Base-by-base conservation (phyloP, 2,888 invertebrate species). In the Aphodius sticticus region DNA sequence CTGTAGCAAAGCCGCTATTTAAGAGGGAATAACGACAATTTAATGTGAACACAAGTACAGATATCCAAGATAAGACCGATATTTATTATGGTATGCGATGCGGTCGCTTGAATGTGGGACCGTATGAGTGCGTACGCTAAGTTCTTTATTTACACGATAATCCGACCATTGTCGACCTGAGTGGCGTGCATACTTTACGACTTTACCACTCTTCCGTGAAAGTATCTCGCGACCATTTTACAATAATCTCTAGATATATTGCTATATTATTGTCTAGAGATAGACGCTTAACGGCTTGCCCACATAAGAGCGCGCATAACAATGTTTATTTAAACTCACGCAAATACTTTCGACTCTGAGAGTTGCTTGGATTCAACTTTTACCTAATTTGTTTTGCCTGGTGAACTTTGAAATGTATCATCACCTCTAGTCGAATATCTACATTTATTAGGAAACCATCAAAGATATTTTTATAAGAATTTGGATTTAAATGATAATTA, bases 161-260 rank as follows among this genome's bases (percentile, higher is more conserved):
- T 80, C 80, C 77, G 80, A 77, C 76, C 76, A 80, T 80, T 80
- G 80, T 80, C 77, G 77, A 69, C 78, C 69, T 53, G 78, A 78
- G 80, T 78, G 69, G 78, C 74, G 70, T 77, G 78, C 78, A 79
- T 77, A 80, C 75, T 82, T 82, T 82, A 82, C 82, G 79, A 81
- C 78, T 76, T 80, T 79, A 80, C 79, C 78, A 78, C 81, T 85
- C 86, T 86, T 86, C 86, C 85, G 86, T 86, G 86, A 86, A 86
- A 86, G 86, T 86, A 85, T 84, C 83, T 84, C 83, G 85, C 84
- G 53, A 53, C 85, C 84, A 85, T 86, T 86, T 84, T 53, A 84
- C 83, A 86, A 85, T 86, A 86, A 86, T 86, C 85, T 82, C 77
- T 76, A 79, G 78, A 82, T 84, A 84, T 84, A 82, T 83, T 81